A percentile compares a stretch with the other conserved stretches of the same genome.
Evolutionary conservation across 1,140 invertebrate genomes (phyloP).

Genomic region (Armadillidium nasatum): DNA sequence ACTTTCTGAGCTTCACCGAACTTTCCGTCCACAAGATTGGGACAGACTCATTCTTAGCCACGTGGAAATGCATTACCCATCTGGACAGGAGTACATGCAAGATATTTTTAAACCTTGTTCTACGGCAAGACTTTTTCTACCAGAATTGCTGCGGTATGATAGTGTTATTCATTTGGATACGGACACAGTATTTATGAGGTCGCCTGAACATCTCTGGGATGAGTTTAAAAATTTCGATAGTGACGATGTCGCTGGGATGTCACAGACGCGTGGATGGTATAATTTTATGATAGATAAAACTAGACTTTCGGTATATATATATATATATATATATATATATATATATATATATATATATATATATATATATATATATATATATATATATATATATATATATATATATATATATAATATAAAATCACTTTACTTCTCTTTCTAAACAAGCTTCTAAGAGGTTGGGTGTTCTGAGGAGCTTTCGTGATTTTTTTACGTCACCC

Average conservation of each 20-base stretch:
- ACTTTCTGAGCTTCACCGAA: too few relatives aligned
- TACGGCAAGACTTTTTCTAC: slow-evolving; percentile 41
- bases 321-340: too few relatives aligned
- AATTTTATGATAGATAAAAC: too few relatives aligned
- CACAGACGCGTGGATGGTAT: background rate
- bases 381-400: background rate
- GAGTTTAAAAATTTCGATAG: slow-evolving; percentile 32
- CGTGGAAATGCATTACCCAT: slow-evolving; percentile 33
- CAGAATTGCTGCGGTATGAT: slow-evolving; percentile 35
- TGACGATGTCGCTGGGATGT: slow-evolving; percentile 35
- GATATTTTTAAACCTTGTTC: slow-evolving; percentile 37
- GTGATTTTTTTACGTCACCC: too few relatives aligned
- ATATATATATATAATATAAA: too few relatives aligned
- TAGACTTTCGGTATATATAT: too few relatives aligned
- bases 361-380: background rate
- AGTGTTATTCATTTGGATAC: slow-evolving; percentile 39
- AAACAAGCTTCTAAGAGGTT: too few relatives aligned
- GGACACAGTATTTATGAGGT: slow-evolving; percentile 34
- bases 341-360: too few relatives aligned
- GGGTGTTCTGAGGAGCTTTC: too few relatives aligned
- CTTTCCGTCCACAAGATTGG: background rate
- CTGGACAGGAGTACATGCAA: slow-evolving; percentile 23
- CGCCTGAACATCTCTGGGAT: slow-evolving; percentile 38
- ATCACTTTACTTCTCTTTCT: too few relatives aligned
- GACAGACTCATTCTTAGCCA: slow-evolving; percentile 24